Evolutionary conservation across 2,113 vertebrate species (phyloP).

Genomic region (Pardalotus punctatus): DNA sequence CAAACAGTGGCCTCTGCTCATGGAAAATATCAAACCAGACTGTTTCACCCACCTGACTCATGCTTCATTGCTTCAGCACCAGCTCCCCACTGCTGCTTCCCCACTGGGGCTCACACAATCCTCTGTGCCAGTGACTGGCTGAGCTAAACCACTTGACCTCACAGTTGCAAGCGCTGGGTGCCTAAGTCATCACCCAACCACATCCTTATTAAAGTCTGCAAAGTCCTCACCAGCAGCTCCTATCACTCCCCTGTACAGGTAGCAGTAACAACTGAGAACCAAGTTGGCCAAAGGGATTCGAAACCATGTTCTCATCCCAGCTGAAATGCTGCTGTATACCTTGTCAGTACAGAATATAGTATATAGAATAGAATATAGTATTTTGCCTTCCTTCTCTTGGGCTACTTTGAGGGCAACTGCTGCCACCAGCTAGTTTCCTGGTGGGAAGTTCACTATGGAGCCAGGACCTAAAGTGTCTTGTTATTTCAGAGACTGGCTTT

Average conservation of each 20-base stretch:
- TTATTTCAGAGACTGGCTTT: background rate
- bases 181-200: background rate
- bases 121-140: background rate
- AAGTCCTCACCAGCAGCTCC: background rate
- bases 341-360: background rate
- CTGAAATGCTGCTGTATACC: background rate
- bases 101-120: accelerated
- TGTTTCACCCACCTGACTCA: background rate
- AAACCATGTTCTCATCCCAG: background rate
- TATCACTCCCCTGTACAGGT: background rate
- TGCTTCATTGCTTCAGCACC: background rate
- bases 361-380: background rate
- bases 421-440: background rate
- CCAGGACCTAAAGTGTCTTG: background rate
- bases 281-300: background rate
- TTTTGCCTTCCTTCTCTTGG: background rate
- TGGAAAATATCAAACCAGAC: background rate
- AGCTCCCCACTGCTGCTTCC: background rate
- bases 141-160: background rate
- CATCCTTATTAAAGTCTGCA: background rate
- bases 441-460: background rate
- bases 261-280: background rate
- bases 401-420: background rate
- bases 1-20: background rate
- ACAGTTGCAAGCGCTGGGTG: background rate